Conservation (phyloP, 2,113 vertebrate species). For the Lepidothrix coronata region DNA sequence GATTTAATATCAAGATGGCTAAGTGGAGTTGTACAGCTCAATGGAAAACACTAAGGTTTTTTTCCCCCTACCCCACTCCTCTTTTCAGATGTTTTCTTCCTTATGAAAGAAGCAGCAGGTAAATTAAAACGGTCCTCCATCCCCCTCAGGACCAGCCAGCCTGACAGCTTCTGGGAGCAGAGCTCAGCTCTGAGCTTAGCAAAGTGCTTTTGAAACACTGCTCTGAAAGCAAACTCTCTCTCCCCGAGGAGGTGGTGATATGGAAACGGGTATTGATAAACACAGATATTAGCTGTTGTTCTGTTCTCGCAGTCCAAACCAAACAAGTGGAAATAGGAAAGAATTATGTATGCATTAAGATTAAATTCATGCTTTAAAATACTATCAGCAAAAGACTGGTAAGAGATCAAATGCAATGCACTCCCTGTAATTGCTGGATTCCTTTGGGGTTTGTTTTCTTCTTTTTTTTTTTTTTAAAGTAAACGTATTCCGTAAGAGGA, state of each 20-base stretch:
- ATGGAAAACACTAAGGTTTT: background rate
- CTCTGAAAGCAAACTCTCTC: background rate
- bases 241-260: background rate
- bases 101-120: background rate
- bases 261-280: background rate
- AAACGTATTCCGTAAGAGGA: background rate
- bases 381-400: background rate
- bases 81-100: background rate
- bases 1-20: background rate
- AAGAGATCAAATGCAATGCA: background rate
- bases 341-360: background rate
- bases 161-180: background rate
- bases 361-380: slow-evolving; percentile 21
- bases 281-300: background rate
- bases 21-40: background rate
- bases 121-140: background rate
- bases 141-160: background rate
- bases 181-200: background rate
- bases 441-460: background rate
- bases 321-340: slow-evolving; percentile 19
- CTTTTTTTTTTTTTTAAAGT: background rate
- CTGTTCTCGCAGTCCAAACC: background rate
- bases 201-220: background rate
- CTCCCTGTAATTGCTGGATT: background rate
- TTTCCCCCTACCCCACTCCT: background rate